Conservation (phyloP, 2,113 vertebrate genomes). For the Pangasianodon gigas region DNA sequence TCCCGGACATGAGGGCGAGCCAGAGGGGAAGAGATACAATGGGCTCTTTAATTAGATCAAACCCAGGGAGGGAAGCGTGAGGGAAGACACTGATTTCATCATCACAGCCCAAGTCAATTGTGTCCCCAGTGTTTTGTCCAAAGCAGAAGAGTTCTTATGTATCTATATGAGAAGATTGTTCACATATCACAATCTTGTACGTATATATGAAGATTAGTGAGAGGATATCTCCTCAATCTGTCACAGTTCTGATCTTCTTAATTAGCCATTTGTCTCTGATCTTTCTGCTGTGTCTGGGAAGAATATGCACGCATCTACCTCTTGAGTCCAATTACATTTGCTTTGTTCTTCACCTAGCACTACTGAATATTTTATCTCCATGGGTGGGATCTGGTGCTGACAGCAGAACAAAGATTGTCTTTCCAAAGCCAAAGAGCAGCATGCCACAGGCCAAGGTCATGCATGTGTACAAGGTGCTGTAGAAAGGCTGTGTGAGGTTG, state of each 20-base stretch:
- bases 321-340: constrained; percentile 35
- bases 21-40: constrained; percentile 62
- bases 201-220: background rate
- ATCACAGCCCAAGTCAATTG: constrained; percentile 23
- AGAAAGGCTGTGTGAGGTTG: background rate
- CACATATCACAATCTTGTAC: background rate
- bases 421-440: constrained; percentile 19
- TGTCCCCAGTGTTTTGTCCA: background rate
- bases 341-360: constrained; percentile 36
- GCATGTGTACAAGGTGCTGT: background rate
- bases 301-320: background rate
- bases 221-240: constrained; percentile 8
- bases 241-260: constrained; percentile 8
- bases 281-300: constrained; percentile 35
- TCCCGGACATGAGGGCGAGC: constrained; percentile 47
- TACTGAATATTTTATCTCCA: constrained; percentile 67
- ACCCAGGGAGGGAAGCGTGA: constrained; percentile 28
- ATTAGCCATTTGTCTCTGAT: constrained; percentile 29
- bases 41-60: constrained; percentile 62
- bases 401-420: constrained; percentile 31
- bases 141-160: background rate
- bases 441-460: constrained; percentile 5
- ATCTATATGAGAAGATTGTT: background rate
- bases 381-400: constrained; percentile 38
- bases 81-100: constrained; percentile 17